Base-by-base conservation (phyloP, 1,140 invertebrate genomes). In the Plectrocnemia conspersa region DNA sequence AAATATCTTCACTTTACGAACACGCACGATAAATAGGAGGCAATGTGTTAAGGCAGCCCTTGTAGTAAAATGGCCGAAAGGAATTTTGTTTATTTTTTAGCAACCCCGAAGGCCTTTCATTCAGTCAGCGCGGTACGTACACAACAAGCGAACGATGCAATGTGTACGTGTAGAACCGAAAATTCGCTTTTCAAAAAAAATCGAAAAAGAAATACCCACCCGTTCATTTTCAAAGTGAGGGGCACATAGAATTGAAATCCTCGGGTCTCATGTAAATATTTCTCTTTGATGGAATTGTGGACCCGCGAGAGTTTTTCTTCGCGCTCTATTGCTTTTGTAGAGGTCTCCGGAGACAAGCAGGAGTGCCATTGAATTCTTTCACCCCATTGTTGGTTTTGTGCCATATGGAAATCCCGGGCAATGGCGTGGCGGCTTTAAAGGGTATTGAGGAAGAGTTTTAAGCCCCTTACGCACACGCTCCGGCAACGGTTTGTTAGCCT, bases 371-470 rank as follows among this genome's bases (percentile, higher is more conserved):
- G 47, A 50, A 50, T 50, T 50, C 47, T 35, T 35, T 50, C 47
- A 36, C 47, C 24, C 47, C 47, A 50, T 50, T 50, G 47, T 50
- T 50, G 47, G 47, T 50, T 50, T 50, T 50, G 47, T 50, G 47
- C 47, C 47, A 27, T 50, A 50, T 50, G 47, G 47, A 50, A 50
- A 50, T 50, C 47, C 47, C 25, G 32, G 21, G 25, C 44, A 23
- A 47, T 27, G 44, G 23, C n/a, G n/a, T 47, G 47, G 47, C 22
- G 33, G 38, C 47, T 50, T 50, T 50, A 35, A 50, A 50, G 32
- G 47, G 47, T 50, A 50, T 50, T 50, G 47, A 50, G 47, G 47
- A 50, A 50, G 47, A 50, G 47, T 35, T 50, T 35, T 50, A 50
- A 50, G 47, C 47, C 19, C n/a, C 47, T 50, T 50, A 50, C 33